Percentiles rank a stretch among this genome's conserved stretches.
These are phyloP conservation scores for Nemotelus pantherinus DNA, from an alignment of 2,888 invertebrate genomes.

Conservation along the genomic window DNA sequence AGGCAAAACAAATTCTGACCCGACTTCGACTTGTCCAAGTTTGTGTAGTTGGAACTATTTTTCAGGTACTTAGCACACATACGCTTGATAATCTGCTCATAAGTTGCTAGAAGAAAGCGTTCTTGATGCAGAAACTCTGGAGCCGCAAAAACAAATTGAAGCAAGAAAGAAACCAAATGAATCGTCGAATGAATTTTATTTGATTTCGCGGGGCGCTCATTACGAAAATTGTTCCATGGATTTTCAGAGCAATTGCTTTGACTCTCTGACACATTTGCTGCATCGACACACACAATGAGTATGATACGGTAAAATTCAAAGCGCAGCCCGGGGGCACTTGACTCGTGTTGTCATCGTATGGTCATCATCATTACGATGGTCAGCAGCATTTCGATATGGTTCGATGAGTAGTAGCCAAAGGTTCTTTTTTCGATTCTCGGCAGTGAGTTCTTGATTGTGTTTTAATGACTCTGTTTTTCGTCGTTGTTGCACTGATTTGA, in stretches of 20 bases:
- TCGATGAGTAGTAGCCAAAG: background rate
- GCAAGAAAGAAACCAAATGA: background rate
- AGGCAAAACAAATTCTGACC: background rate
- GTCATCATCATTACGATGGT: conserved; percentile 41
- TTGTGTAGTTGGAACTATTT: background rate
- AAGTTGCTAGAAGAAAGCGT: no score
- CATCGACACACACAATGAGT: background rate
- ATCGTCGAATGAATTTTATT: conserved; percentile 10
- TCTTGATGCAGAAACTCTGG: background rate
- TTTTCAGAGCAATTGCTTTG: conserved; percentile 18
- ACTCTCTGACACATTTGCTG: no score
- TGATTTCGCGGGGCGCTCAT: background rate
- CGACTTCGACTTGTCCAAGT: background rate
- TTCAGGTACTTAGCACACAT: conserved; percentile 3
- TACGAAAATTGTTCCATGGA: background rate
- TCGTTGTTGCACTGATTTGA: conserved; percentile 1
- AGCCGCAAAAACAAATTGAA: background rate
- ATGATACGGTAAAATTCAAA: background rate
- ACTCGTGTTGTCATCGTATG: conserved; percentile 41
- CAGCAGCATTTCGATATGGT: conserved; percentile 45
- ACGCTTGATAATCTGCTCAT: no score
- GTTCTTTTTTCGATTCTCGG: conserved; percentile 15
- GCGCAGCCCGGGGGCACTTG: background rate
- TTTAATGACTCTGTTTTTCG: conserved; percentile 44
- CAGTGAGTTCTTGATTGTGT: conserved; percentile 47